Percentiles rank a stretch among this genome's conserved stretches.
Conservation (phyloP, 2,113 vertebrate species). For the Indicator indicator region DNA sequence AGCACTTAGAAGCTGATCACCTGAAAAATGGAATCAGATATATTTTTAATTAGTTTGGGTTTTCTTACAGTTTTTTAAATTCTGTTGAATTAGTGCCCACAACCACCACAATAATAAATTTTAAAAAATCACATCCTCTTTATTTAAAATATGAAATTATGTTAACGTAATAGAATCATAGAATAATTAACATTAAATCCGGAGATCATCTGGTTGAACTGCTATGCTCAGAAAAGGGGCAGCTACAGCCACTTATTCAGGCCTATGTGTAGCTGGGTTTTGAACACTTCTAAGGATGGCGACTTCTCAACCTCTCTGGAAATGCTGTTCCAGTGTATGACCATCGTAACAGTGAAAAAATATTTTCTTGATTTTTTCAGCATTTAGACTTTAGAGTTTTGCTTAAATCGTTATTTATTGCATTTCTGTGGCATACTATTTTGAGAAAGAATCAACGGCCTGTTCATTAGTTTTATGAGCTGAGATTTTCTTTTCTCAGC, state of each 20-base stretch:
- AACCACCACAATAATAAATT: too few species aligned
- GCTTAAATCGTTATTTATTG: neutral
- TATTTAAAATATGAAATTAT: neutral
- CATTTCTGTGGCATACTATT: neutral
- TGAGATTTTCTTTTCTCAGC: neutral
- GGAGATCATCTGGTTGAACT: neutral
- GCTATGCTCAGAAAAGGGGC: neutral
- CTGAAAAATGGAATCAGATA: conserved; percentile 72
- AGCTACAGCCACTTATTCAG: neutral
- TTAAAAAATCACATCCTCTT: neutral
- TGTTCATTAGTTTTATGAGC: neutral
- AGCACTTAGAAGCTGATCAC: conserved; percentile 93
- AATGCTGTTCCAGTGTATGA: neutral
- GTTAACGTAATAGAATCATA: neutral
- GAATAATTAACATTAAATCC: neutral
- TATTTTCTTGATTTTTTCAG: neutral
- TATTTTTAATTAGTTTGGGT: neutral
- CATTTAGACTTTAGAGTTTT: neutral
- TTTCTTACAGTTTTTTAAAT: neutral
- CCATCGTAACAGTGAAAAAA: neutral
- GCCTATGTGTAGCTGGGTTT: neutral
- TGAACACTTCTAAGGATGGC: neutral
- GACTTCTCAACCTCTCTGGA: neutral
- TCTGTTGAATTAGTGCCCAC: neutral
- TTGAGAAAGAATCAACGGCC: neutral